These are phyloP conservation scores for Nansenia antarctica DNA, from an alignment of 2,113 vertebrate genomes.

Conservation along the genomic window DNA sequence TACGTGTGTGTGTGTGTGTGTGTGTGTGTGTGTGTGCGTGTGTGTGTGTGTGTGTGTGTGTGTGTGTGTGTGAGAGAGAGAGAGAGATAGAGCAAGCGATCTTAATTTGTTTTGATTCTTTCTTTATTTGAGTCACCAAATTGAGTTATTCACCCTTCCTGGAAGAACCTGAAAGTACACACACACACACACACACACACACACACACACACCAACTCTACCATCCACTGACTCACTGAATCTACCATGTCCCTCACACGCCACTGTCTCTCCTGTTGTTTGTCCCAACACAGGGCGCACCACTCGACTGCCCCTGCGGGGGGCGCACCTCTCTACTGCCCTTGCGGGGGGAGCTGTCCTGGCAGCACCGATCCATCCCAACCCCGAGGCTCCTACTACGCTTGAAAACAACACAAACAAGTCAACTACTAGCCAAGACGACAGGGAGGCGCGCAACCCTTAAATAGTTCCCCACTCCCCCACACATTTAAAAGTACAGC, in stretches of 20 bases:
- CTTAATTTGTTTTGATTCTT: too few species aligned
- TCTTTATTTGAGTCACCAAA: too few species aligned
- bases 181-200: too few species aligned
- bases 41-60: constrained; percentile 4
- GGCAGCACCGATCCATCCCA: neutral
- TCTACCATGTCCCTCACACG: too few species aligned
- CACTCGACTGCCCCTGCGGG: neutral
- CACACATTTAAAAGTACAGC: constrained; percentile 10
- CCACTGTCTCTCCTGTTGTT: neutral
- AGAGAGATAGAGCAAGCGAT: neutral
- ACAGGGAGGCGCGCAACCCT: constrained; percentile 13
- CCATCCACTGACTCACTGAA: too few species aligned
- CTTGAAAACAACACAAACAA: constrained; percentile 12
- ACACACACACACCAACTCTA: too few species aligned
- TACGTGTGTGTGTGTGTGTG: constrained; percentile 9
- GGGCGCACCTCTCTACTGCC: neutral
- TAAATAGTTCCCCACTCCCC: constrained; percentile 22
- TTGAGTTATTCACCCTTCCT: too few species aligned
- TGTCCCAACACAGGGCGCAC: neutral
- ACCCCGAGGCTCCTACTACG: neutral
- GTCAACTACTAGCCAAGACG: neutral
- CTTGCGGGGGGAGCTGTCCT: neutral
- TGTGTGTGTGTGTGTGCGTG: neutral
- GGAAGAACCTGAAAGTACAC: too few species aligned
- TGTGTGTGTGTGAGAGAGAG: neutral